Evolutionary conservation across 1,140 invertebrate species (phyloP), one percentile per base, ranked within the genome.

Genomic region (Drosophila carrolli): DNA sequence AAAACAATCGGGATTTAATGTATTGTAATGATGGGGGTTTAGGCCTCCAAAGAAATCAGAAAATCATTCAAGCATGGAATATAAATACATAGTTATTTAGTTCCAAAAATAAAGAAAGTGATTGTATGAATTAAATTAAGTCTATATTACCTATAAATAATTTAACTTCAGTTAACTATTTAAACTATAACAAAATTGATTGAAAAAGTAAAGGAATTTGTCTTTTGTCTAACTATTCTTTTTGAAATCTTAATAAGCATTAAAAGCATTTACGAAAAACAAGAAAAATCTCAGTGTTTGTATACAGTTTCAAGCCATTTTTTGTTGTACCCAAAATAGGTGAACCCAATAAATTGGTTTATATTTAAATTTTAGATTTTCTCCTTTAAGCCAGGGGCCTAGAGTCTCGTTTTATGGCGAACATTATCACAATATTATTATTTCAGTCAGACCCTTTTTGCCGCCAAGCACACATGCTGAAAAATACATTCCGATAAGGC

Each of bases 391-490:
- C 41, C 32, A 44, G 62, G 60, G 11, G 37, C 29, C 32, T 19
- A 61, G 32, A 27, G 32, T 13, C 8, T 58, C 29, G 9, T 41
- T 56, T 68, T 70, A 47, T 48, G 37, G 44, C 51, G 44, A 70
- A 57, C 67, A 71, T 71, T 71, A 71, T 58, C 67, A 71, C 50
- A 71, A 71, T 71, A 71, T 71, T 71, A 71, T 71, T 57, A 71
- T 72, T 71, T 43, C 68, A 72, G 68, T 48, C 65, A 19, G 51
- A 40, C 43, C 65, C 13, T 71, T 70, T 68, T 58, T 58, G 43
- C 14, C 37, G 51, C 16, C 35, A 9, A 44, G 41, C 47, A 68
- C 65, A 68, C 60, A 66, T 65, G 60, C 41, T 68, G 63, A 23
- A 19, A 27, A 35, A 41, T 16, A 47, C 65, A 71, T 58, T 19